Percentiles rank a stretch among this genome's conserved stretches.
phyloP scores from a whole-genome alignment of 2,797 vertebrate species.

The Malacoctenus gilli region DNA sequence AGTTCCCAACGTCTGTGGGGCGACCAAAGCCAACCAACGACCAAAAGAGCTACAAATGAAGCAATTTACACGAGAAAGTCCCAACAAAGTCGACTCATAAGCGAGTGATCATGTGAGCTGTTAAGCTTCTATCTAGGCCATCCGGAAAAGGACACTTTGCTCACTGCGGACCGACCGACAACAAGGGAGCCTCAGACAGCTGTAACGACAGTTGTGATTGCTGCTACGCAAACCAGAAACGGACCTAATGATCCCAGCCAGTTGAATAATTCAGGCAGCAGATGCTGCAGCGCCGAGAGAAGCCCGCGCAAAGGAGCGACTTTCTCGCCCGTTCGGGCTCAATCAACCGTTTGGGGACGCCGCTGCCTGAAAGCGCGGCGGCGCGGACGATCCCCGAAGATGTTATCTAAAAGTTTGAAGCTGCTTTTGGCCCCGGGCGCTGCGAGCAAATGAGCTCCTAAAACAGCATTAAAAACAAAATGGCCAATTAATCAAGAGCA shows the following conservation, averaged over 20 bases:
- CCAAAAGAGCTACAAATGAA: no score
- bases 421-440: conserved; percentile 25
- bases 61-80: no score
- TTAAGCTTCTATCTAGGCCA: conserved; percentile 5
- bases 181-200: conserved; percentile 14
- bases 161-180: conserved; percentile 19
- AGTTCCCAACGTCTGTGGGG: no score
- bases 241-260: conserved; percentile 49
- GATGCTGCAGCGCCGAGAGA: conserved; percentile 45
- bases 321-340: conserved; percentile 34
- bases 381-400: not conserved
- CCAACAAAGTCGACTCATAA: no score
- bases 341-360: conserved; percentile 29
- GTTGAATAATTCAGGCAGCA: conserved; percentile 72
- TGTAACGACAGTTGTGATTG: conserved; percentile 41
- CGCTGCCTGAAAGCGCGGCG: conserved; percentile 26
- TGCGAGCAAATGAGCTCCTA: conserved; percentile 19
- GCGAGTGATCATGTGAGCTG: conserved; percentile 20
- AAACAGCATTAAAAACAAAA: conserved; percentile 54
- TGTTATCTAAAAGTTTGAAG: conserved; percentile 39
- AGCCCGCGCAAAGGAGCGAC: conserved; percentile 38
- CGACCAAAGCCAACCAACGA: no score
- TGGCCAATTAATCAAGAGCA: conserved; percentile 68
- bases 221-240: conserved; percentile 47
- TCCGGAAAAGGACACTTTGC: no score